Evolutionary conservation across 2,888 invertebrate genomes (phyloP), one percentile per base, ranked within the genome.

Genomic region (Cryptus armator): DNA sequence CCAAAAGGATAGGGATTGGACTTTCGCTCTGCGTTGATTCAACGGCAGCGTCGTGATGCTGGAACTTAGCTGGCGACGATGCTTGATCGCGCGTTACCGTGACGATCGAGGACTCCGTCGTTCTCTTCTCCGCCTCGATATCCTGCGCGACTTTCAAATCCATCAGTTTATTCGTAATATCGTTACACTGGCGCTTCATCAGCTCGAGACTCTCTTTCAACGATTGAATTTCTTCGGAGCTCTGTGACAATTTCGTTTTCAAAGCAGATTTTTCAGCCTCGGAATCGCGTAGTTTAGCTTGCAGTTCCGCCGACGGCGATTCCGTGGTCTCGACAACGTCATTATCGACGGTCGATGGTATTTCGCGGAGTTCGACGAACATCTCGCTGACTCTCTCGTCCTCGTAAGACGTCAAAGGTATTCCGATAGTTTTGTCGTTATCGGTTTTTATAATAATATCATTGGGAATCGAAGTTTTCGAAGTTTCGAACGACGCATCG

Each of bases 201-300:
- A 51, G 74, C 32, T 89, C 81, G 16, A 90, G 71, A 72, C 88
- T 86, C 14, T 82, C 62, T 5, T 82, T 79, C 29, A 87, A 72
- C 10, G 43, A 53, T 68, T 84, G 51, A 43, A 87, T 79, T 76
- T 88, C 82, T 1, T n/a, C 29, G 7, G 46, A 9, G 46, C 78
- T 87, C 6, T 83, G 29, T 1, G 64, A 62, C 48, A 89, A 84
- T 86, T 89, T 89, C 16, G 88, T 83, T 46, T 84, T 88, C 7
- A 91, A 68, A 3, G 70, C 9, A 4, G 44, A 43, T 84, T 91
- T 91, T 77, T 91, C 90, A 10, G 46, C 53, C 44, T 81, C 66
- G 1, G 82, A 81, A 64, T 84, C 78, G 6, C 37, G 43, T 2
- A 86, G 68, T 62, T 86, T 68, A 19, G 5, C 16, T 10, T 68